Base-by-base conservation (phyloP, 2,888 invertebrate species). In the Eurois occulta region DNA sequence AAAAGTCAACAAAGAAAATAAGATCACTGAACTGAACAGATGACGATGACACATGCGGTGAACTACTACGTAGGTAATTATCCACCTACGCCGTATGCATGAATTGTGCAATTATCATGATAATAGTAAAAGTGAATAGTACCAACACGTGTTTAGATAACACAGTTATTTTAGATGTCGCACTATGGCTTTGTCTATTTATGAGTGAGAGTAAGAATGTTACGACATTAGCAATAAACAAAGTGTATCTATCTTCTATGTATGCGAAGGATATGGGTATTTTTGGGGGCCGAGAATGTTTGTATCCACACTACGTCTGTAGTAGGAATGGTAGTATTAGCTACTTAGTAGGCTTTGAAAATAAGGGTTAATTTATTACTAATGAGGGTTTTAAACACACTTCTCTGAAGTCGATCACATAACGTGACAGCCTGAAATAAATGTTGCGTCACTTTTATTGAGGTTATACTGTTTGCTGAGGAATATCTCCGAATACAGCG, bases 81-180 rank as follows among this genome's bases (percentile, higher is more conserved):
- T 21, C 77, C 28, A 76, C 41, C 24, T 38, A 72, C 41, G 66
- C 46, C 41, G 8, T 68, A 55, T 43, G 35, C 46, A 79, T 67
- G 41, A 38, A 66, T 66, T 35, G 35, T 46, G 73, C 16, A 77
- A 62, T 77, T 62, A 82, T 41, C 11, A 48, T 16, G 60, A 72
- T 80, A 70, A 77, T 80, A 85, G 82, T 80, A 77, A 87, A 81
- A 77, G 80, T 73, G 78, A 80, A 66, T 66, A 65, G 24, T 41
- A 64, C 13, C 24, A 43, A 62, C 81, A 81, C 78, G 81, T 78
- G 81, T 81, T 71, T 28, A 35, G 83, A 83, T 81, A 71, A 67
- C 43, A 46, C 21, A 55, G 32, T 70, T 82, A 68, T 83, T 65
- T 65, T 41, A 65, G 65, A 10, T 77, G 70, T n/a, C 83, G 62